Conservation (phyloP, 2,888 invertebrate genomes). For the Nephrotoma guestfalica region DNA sequence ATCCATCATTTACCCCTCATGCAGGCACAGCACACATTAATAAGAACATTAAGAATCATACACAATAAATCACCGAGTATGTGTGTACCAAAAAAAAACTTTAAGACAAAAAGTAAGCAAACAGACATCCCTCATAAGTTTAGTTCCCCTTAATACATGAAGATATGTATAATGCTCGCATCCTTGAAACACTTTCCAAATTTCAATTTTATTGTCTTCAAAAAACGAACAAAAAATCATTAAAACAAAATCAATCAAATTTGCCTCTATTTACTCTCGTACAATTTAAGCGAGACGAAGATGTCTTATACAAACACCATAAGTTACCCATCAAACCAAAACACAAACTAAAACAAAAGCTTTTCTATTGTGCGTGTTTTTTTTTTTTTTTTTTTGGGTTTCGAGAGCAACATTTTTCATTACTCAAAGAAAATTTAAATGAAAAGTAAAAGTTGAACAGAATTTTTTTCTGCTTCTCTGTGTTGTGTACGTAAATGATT, state of each 20-base stretch:
- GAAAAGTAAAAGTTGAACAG: background rate
- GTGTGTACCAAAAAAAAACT: background rate
- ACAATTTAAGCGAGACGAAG: background rate
- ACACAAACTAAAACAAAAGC: background rate
- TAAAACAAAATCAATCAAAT: background rate
- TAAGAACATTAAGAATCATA: background rate
- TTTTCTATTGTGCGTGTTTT: background rate
- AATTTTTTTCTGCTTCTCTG: background rate
- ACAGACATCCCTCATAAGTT: background rate
- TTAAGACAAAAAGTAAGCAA: background rate
- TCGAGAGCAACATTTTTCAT: background rate
- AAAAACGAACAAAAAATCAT: background rate
- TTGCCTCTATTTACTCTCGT: background rate
- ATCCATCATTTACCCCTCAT: background rate
- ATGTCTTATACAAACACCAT: background rate
- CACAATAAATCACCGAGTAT: background rate
- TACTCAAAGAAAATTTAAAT: background rate
- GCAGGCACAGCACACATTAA: background rate
- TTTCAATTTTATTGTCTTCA: background rate
- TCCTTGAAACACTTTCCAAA: background rate
- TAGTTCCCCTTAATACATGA: background rate
- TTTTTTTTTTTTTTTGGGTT: background rate
- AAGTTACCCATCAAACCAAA: background rate
- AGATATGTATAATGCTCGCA: background rate
- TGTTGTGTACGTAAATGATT: background rate